Evolutionary conservation across 2,113 vertebrate genomes (phyloP).

Genomic region (Drymodes brunneopygia): DNA sequence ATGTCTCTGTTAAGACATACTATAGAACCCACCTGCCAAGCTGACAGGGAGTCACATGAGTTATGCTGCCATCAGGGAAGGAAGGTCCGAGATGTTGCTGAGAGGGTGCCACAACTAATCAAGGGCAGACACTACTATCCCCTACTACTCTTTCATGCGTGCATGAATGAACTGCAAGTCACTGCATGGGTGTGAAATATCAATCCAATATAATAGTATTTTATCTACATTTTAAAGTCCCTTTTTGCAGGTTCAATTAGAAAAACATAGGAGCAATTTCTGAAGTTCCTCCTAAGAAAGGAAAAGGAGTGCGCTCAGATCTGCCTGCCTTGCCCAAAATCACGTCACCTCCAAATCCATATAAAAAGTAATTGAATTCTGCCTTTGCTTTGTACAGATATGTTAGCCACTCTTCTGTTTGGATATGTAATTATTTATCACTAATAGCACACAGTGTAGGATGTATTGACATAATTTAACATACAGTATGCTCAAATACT

Average conservation of each 20-base stretch:
- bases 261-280: background rate
- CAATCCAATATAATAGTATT: background rate
- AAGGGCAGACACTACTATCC: background rate
- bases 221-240: background rate
- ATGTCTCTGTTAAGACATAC: background rate
- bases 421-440: background rate
- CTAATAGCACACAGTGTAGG: background rate
- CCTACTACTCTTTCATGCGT: background rate
- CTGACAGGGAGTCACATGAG: background rate
- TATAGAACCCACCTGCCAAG: background rate
- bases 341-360: fast-evolving
- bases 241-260: background rate
- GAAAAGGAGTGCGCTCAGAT: background rate
- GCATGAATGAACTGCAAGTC: background rate
- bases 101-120: too few species aligned
- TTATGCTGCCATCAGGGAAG: background rate
- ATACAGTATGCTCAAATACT: background rate
- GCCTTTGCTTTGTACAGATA: background rate
- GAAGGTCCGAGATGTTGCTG: background rate
- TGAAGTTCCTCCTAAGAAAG: background rate
- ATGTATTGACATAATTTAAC: background rate
- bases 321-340: background rate
- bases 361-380: background rate
- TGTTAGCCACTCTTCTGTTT: background rate
- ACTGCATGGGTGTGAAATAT: background rate